A percentile compares a stretch with the other conserved stretches of the same genome.
Evolutionary conservation across 2,113 vertebrate genomes (phyloP).

Genomic region (Gasterosteus nipponicus): DNA sequence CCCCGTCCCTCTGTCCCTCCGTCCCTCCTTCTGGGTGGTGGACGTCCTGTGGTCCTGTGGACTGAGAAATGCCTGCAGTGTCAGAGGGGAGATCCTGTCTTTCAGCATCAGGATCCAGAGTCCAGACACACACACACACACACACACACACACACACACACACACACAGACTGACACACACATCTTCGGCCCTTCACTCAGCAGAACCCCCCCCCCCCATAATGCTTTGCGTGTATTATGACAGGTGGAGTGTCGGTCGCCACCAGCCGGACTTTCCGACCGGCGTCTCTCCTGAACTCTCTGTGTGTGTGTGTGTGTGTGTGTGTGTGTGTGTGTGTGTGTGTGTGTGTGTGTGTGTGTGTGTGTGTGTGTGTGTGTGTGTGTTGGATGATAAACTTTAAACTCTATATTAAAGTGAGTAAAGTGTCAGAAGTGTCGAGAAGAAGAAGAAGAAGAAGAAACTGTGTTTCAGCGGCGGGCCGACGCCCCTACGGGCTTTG

Average conservation of each 20-base stretch:
- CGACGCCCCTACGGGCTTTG: no score
- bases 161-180: constrained; percentile 39
- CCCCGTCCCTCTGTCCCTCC: constrained; percentile 22
- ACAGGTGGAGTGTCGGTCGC: constrained; percentile 79
- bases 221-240: constrained; percentile 80
- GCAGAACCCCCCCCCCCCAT: constrained; percentile 42
- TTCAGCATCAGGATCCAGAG: constrained; percentile 77
- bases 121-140: constrained; percentile 38
- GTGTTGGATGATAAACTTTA: no score
- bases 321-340: no score
- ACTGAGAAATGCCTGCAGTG: constrained; percentile 56
- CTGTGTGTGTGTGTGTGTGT: constrained; percentile 15
- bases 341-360: neutral
- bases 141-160: constrained; percentile 35
- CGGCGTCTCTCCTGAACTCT: constrained; percentile 50
- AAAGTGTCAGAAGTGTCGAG: neutral
- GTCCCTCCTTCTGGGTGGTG: constrained; percentile 75
- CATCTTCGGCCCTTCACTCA: constrained; percentile 52
- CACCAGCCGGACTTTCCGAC: constrained; percentile 60
- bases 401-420: no score
- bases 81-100: constrained; percentile 81
- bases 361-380: neutral
- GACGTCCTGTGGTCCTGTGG: constrained; percentile 64
- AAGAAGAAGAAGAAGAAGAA: neutral
- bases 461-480: neutral